Evolutionary conservation across 2,888 invertebrate species (phyloP), one percentile per base, ranked within the genome.

Genomic region (Pimpla rufipes): DNA sequence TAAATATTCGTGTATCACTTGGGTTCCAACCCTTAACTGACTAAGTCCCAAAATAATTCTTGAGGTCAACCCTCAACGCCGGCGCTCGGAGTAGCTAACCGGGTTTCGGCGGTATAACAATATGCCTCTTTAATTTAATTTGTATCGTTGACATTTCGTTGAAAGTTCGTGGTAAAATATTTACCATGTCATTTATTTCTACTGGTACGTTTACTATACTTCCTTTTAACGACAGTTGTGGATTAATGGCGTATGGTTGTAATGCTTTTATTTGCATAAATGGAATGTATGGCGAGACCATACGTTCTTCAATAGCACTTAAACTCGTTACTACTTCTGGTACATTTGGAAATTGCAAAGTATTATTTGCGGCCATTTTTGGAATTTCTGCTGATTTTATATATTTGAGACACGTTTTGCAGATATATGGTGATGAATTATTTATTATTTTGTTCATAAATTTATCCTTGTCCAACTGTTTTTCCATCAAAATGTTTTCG

Each of bases 221-320:
- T 0, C 88, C 89, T 80, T 89, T 90, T 42, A 88, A 79, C 75
- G 90, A 90, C 40, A 90, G 76, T 68, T 90, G 89, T 21, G 89
- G 84, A 81, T 92, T 86, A 13, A 88, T 68, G 35, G 91, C 88
- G 76, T 79, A 88, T 7, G 85, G 83, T 83, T 88, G 81, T 23
- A 90, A 85, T 35, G 90, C 84, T 81, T 88, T 82, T 45, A 93
- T 90, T 84, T 91, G 90, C 90, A 92, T 92, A 70, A 93, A 93
- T 50, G 90, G 88, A 42, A 93, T 84, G 42, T 89, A 87, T 11
- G 90, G 90, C 29, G 91, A 84, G 13, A 91, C 86, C 82, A 92
- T 83, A 68, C 92, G 77, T 86, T 92, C 91, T 88, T 93, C 91
- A 8, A 92, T 77, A 45, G 74, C 66, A 7, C n/a, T 47, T n/a